phyloP scores from a whole-genome alignment of 2,797 vertebrate species.

The Florisuga fusca region DNA sequence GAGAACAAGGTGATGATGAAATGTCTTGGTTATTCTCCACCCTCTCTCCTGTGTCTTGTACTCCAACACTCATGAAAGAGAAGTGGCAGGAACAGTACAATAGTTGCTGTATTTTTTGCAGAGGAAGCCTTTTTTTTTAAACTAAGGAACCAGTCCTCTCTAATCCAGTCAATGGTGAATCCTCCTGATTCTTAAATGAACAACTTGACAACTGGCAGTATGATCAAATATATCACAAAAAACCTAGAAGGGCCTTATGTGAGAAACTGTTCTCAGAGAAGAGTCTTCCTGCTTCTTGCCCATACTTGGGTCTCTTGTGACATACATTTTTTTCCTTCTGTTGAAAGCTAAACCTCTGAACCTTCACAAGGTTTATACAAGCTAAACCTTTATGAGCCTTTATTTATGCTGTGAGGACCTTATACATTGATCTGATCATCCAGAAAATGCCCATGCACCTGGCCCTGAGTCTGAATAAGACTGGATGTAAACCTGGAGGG shows the following conservation, averaged over 20 bases:
- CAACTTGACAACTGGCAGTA: background rate
- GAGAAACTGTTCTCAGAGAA: background rate
- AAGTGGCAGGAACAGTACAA: background rate
- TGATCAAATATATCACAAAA: background rate
- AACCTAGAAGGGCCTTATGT: background rate
- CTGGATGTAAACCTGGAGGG: background rate
- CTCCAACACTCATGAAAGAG: background rate
- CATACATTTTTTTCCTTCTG: background rate
- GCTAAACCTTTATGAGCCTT: too few species aligned
- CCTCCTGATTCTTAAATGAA: background rate
- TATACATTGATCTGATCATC: background rate
- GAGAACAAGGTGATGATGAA: background rate
- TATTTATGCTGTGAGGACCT: background rate
- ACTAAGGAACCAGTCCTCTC: background rate
- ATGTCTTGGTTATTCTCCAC: background rate
- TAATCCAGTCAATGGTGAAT: background rate
- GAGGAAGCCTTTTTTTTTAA: background rate
- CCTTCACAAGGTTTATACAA: too few species aligned
- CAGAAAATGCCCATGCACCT: background rate
- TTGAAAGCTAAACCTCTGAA: background rate
- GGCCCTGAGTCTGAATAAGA: background rate
- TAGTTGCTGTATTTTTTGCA: background rate
- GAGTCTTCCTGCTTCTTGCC: background rate
- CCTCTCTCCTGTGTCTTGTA: background rate
- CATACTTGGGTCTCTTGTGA: accelerated